Percentiles rank a stretch among this genome's conserved stretches.
These are phyloP conservation scores for Tribolium castaneum DNA, from an alignment of 1,140 invertebrate genomes.

Conservation along the genomic window DNA sequence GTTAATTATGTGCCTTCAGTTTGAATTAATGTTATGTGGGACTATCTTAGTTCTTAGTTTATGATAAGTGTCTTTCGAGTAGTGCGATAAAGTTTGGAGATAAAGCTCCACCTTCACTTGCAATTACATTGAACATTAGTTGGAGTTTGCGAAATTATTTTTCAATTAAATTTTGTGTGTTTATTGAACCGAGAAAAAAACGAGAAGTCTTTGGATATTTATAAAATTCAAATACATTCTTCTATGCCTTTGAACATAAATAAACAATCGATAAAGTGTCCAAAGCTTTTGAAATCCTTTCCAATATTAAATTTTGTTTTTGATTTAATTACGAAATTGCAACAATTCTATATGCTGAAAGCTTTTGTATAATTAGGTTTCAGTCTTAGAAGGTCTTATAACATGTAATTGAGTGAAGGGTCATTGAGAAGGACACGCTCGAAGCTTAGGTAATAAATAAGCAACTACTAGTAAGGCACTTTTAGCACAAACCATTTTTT, in stretches of 20 bases:
- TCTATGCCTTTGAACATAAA: not conserved
- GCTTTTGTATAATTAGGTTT: not conserved
- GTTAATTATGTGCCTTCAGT: not conserved
- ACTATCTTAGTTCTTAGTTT: not conserved
- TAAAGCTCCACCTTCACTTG: too few relatives aligned
- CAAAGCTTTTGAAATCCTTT: not conserved
- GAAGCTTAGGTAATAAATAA: too few relatives aligned
- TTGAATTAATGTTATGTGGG: not conserved
- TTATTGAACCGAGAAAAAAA: not conserved
- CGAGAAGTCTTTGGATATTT: not conserved
- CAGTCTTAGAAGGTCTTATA: not conserved
- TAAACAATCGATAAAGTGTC: not conserved
- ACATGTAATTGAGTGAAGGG: not conserved
- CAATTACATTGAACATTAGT: too few relatives aligned
- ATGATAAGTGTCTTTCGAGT: too few relatives aligned
- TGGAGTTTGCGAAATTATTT: not conserved
- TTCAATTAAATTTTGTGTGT: not conserved
- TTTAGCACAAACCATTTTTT: too few relatives aligned
- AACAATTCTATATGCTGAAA: too few relatives aligned
- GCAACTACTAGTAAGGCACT: too few relatives aligned
- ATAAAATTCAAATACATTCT: not conserved
- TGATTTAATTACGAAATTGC: not conserved
- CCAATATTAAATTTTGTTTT: not conserved
- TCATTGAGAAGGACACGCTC: not conserved
- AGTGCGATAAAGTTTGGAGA: too few relatives aligned